These are phyloP conservation scores for Cecidostiba fungosa DNA, from an alignment of 2,888 invertebrate species.

Conservation along the genomic window DNA sequence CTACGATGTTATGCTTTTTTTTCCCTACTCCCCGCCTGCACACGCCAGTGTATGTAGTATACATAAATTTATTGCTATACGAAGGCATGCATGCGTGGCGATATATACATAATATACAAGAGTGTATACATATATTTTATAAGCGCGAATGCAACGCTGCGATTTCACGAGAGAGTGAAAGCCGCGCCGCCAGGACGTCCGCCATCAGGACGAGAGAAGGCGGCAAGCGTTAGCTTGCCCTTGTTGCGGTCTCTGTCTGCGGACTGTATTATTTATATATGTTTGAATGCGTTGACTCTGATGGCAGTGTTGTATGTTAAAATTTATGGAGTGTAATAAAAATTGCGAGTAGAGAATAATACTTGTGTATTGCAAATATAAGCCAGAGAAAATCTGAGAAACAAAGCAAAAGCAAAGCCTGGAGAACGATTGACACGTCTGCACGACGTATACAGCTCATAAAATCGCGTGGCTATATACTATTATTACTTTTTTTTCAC, in stretches of 20 bases:
- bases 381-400: too few relatives aligned
- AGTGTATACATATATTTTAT: not conserved
- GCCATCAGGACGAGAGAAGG: conserved; percentile 34
- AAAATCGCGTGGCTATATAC: too few relatives aligned
- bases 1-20: not conserved
- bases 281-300: not conserved
- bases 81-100: conserved; percentile 42
- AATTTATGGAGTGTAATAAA: not conserved
- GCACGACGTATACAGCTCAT: too few relatives aligned
- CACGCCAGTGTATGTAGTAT: not conserved
- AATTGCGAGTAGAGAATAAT: too few relatives aligned
- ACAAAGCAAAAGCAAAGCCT: too few relatives aligned
- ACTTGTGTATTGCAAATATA: too few relatives aligned
- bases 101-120: conserved; percentile 20
- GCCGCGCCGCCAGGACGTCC: conserved; percentile 72
- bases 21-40: not conserved
- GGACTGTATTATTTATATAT: not conserved
- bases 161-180: conserved; percentile 73
- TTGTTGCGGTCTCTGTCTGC: not conserved
- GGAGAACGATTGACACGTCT: too few relatives aligned
- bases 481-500: too few relatives aligned
- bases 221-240: not conserved
- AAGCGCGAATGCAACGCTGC: conserved; percentile 45
- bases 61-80: conserved; percentile 7
- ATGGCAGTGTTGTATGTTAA: not conserved